Evolutionary conservation across 1,140 invertebrate species (phyloP).

Genomic region (Dufourea novaeangliae): DNA sequence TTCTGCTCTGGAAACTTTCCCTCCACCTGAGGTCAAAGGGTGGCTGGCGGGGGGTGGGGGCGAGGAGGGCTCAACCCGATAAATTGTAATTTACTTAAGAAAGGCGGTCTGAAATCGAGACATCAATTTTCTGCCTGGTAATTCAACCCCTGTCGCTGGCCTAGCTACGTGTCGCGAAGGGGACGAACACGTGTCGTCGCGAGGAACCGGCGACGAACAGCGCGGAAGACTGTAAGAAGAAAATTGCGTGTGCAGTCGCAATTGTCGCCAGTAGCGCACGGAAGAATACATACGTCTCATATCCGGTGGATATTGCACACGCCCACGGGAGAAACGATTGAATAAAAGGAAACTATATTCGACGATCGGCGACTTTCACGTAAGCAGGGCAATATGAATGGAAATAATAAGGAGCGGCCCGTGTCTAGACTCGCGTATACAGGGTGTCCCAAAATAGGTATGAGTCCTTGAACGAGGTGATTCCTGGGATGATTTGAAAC

Average conservation of each 20-base stretch:
- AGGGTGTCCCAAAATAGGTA: no score
- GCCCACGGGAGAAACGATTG: conserved; percentile 6
- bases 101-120: neutral
- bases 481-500: no score
- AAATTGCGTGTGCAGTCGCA: conserved; percentile 36
- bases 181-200: conserved; percentile 38
- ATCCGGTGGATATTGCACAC: conserved; percentile 9
- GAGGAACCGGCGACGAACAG: no score
- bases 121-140: conserved; percentile 8
- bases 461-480: no score
- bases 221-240: neutral
- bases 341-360: neutral
- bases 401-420: conserved; percentile 19
- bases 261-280: neutral
- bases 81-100: conserved; percentile 25
- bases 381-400: neutral
- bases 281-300: conserved; percentile 10
- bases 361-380: neutral
- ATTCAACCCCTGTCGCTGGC: neutral
- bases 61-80: neutral
- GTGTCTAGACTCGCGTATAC: no score
- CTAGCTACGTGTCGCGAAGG: conserved; percentile 1
- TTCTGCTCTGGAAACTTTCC: no score
- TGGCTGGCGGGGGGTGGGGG: no score
- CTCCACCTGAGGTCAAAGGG: no score